phyloP scores from a whole-genome alignment of 2,113 vertebrate species.

The Illadopsis cleaveri region DNA sequence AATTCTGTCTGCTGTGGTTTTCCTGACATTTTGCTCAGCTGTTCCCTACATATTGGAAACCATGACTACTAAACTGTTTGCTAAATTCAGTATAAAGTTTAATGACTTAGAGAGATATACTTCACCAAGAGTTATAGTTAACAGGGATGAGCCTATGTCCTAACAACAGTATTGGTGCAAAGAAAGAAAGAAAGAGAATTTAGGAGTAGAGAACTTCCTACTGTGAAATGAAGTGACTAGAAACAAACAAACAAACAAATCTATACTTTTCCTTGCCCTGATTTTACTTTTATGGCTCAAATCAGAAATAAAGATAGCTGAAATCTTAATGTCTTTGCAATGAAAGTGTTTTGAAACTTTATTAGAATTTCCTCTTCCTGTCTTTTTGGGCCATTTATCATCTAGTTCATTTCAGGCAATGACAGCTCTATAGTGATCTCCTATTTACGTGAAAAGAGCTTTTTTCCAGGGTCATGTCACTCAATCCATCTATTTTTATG shows the following conservation, averaged over 20 bases:
- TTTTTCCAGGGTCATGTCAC: background rate
- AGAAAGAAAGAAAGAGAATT: background rate
- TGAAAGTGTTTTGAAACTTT: background rate
- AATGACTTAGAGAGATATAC: conserved; percentile 7
- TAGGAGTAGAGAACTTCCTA: background rate
- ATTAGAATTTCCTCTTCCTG: background rate
- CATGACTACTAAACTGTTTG: conserved; percentile 28
- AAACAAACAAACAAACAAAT: background rate
- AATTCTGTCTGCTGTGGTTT: background rate
- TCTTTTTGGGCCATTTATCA: background rate
- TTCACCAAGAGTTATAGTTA: background rate
- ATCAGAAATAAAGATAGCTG: background rate
- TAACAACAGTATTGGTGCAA: background rate
- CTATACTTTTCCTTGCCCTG: background rate
- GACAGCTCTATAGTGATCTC: background rate
- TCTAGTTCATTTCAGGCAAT: background rate
- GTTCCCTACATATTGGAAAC: background rate
- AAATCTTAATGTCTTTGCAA: background rate
- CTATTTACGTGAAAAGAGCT: background rate
- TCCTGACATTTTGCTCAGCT: conserved; percentile 13
- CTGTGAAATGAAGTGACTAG: background rate
- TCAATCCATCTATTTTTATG: background rate
- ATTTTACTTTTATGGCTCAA: background rate
- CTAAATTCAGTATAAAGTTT: conserved; percentile 50
- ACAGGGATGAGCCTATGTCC: background rate